Conservation (phyloP, 1,140 invertebrate genomes). For the Drosophila pallidifrons region DNA sequence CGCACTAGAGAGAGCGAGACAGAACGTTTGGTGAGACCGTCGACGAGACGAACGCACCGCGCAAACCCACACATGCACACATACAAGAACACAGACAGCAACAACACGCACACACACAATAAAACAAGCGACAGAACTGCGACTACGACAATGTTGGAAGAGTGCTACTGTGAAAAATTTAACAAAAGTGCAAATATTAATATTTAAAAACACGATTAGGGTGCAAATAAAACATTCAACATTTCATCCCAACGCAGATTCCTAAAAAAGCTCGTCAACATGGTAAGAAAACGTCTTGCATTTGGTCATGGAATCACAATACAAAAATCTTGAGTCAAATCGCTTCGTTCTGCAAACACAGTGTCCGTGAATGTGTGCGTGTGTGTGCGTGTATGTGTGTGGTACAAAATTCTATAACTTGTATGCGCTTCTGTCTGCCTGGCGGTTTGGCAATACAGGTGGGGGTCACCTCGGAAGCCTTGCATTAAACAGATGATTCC, state of each 20-base stretch:
- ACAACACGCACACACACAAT: constrained; percentile 35
- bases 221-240: constrained; percentile 56
- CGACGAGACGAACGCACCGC: constrained; percentile 57
- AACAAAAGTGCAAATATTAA: constrained; percentile 62
- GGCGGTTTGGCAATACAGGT: constrained; percentile 23
- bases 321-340: constrained; percentile 26
- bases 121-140: constrained; percentile 39
- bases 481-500: constrained; percentile 21
- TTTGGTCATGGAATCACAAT: constrained; percentile 13
- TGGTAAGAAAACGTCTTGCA: constrained; percentile 52
- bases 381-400: constrained; percentile 11
- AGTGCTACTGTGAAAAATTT: constrained; percentile 65
- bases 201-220: constrained; percentile 33
- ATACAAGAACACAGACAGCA: constrained; percentile 25
- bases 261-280: constrained; percentile 69
- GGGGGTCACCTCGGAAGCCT: constrained; percentile 27
- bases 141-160: constrained; percentile 67
- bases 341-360: constrained; percentile 25
- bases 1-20: constrained; percentile 52
- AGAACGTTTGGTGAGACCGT: constrained; percentile 66
- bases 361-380: constrained; percentile 17
- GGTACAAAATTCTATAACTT: constrained; percentile 49
- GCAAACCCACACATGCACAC: constrained; percentile 38
- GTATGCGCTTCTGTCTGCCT: constrained; percentile 22
- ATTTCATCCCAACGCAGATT: constrained; percentile 72